Percentiles rank a stretch among this genome's conserved stretches.
phyloP scores from a whole-genome alignment of 2,797 vertebrate genomes.

The Podarcis siculus region DNA sequence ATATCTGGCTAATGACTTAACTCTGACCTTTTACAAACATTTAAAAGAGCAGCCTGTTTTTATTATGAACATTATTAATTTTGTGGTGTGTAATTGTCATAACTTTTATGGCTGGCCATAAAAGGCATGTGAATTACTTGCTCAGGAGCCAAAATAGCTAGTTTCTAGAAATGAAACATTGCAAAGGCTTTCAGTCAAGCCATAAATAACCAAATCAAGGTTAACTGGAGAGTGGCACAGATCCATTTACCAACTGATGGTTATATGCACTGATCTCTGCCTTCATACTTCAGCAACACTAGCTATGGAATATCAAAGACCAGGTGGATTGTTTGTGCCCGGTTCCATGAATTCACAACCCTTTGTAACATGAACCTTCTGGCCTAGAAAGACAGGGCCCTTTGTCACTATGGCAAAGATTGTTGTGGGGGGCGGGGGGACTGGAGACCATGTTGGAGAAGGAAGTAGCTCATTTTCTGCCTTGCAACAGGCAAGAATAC shows the following conservation, averaged over 20 bases:
- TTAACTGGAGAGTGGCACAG: background rate
- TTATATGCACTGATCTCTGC: background rate
- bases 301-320: background rate
- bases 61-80: constrained; percentile 59
- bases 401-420: background rate
- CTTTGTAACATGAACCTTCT: background rate
- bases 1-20: constrained; percentile 39
- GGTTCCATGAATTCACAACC: background rate
- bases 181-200: background rate
- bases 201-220: background rate
- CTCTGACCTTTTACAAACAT: constrained; percentile 32
- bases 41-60: constrained; percentile 57
- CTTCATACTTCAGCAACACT: background rate
- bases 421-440: too few relatives aligned
- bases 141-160: constrained; percentile 51
- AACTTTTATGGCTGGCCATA: constrained; percentile 61
- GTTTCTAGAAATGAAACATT: background rate
- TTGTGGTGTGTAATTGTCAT: constrained; percentile 60
- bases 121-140: constrained; percentile 56
- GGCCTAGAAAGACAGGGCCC: background rate
- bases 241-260: background rate
- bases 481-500: background rate
- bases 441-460: background rate
- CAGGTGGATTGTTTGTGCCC: background rate
- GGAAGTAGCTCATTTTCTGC: background rate